Base-by-base conservation (phyloP, 2,888 invertebrate species). In the Agrotis ipsilon region DNA sequence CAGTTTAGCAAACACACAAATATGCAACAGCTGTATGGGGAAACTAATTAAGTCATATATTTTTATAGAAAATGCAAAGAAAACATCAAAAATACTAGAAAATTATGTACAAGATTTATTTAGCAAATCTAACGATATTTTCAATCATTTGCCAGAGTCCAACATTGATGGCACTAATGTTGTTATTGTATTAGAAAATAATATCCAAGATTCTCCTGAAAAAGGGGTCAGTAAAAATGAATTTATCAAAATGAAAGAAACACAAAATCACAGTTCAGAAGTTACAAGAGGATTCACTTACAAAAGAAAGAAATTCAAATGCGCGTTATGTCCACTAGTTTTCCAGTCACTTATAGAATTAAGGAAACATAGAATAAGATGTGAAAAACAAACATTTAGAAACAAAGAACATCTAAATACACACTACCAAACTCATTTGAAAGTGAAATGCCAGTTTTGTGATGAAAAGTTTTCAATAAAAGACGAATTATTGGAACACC, bases 1-100 rank as follows among this genome's bases (percentile, higher is more conserved):
- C 18, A 67, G 51, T 19, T 6, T 72, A 24, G 57, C 74, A 21
- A 70, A 49, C 63, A 24, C 68, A 52, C 32, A 49, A 2, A 70
- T 83, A 71, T 83, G 83, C 59, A 71, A 65, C 51, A 69, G 32
- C 14, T 83, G 83, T 49, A 68, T 70, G n/a, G 72, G 65, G 27
- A 71, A 77, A 55, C 54, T 80, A 9, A 67, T 75, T 9, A 67
- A 81, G 52, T 66, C 81, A 58, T 82, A 74, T 18, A 72, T 80
- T 27, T 82, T 82, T 24, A 72, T 72, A 51, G 71, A 82, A 70
- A 77, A 70, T 27, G 45, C 62, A 0, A 68, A 60, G 21, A 68
- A 72, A 55, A 70, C 71, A 46, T 60, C 18, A 0, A 61, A 57
- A 49, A 64, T 78, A 14, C 52, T 82, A 13, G 24, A 57, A 7